Percentiles rank a stretch among this genome's conserved stretches.
Conservation (phyloP, 1,140 invertebrate species). For the Leptopilina clavipes region DNA sequence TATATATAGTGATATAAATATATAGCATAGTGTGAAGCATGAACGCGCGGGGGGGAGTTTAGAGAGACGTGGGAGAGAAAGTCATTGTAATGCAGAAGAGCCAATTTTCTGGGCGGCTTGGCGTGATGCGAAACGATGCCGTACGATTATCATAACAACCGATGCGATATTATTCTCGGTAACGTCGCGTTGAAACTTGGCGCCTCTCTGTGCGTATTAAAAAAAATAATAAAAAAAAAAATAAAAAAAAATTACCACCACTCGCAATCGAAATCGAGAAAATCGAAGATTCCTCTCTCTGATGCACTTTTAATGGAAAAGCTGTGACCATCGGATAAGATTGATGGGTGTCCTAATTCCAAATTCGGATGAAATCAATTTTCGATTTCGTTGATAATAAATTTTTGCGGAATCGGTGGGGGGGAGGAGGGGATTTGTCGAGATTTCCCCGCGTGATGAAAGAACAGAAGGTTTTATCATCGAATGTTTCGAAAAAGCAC, state of each 20-base stretch:
- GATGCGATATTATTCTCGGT: slow-evolving; percentile 72
- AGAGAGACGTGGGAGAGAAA: slow-evolving; percentile 53
- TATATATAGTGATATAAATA: slow-evolving; percentile 36
- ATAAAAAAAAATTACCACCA: slow-evolving; percentile 35
- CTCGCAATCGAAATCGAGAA: slow-evolving; percentile 62
- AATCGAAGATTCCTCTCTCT: slow-evolving; percentile 39
- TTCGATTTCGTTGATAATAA: slow-evolving; percentile 16
- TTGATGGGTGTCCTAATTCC: slow-evolving; percentile 71
- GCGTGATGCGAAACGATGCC: slow-evolving; percentile 70
- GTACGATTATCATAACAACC: slow-evolving; percentile 76
- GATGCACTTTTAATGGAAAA: slow-evolving; percentile 73
- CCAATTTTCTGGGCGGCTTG: slow-evolving; percentile 76
- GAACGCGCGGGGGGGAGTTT: slow-evolving; percentile 37
- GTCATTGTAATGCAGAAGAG: slow-evolving; percentile 76
- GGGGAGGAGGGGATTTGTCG: not conserved
- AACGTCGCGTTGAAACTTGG: slow-evolving; percentile 48
- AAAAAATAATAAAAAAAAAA: too few relatives aligned
- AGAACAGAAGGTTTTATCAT: slow-evolving; percentile 11
- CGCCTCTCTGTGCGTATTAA: slow-evolving; percentile 4
- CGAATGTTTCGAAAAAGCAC: slow-evolving; percentile 19
- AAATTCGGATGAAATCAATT: slow-evolving; percentile 59
- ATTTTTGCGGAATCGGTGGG: not conserved
- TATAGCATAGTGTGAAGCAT: slow-evolving; percentile 43
- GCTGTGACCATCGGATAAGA: slow-evolving; percentile 68
- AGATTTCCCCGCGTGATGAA: not conserved